Base-by-base conservation (phyloP, 2,888 invertebrate species). In the Dynastes tityus region DNA sequence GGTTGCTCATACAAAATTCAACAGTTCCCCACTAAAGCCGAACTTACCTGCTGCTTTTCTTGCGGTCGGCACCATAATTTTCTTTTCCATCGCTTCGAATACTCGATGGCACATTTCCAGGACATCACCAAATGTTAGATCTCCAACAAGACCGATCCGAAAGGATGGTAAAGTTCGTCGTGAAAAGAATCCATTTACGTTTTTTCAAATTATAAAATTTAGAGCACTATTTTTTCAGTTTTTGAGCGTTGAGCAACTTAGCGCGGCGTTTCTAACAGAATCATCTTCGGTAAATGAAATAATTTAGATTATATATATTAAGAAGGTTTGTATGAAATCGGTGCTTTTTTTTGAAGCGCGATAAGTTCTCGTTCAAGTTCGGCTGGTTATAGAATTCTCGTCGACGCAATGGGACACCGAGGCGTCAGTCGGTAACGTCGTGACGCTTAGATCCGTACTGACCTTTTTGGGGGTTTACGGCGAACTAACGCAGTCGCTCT, bases 381-480 rank as follows among this genome's bases (percentile, higher is more conserved):
- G 32, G 2, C 32, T 37, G 4, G 55, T 65, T 55, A 11, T 11
- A 29, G 37, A 37, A 63, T 40, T 45, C 58, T 27, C 75, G 68
- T 73, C 55, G 5, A 8, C 29, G 32, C 0, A 8, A 29, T 27
- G 6, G n/a, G 49, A 4, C 6, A 3, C 8, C n/a, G 9, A 32
- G 29, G 55, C 55, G 70, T 49, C 78, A 27, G 73, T 81, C 32
- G 78, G 79, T 79, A 78, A 77, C 82, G 79, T 79, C 80, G 79
- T 80, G 79, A 81, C 80, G 81, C 78, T 79, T 78, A 78, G 80
- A 77, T 79, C 78, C 76, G 80, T 77, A 82, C 81, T 82, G 82
- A 77, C 79, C 81, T 80, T 76, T 70, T 74, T 71, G 76, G 77
- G 79, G 78, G 79, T 65, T 58, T 40, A 29, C 68, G 58, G 78